phyloP scores from a whole-genome alignment of 1,140 invertebrate species.

The Drosophila insularis region DNA sequence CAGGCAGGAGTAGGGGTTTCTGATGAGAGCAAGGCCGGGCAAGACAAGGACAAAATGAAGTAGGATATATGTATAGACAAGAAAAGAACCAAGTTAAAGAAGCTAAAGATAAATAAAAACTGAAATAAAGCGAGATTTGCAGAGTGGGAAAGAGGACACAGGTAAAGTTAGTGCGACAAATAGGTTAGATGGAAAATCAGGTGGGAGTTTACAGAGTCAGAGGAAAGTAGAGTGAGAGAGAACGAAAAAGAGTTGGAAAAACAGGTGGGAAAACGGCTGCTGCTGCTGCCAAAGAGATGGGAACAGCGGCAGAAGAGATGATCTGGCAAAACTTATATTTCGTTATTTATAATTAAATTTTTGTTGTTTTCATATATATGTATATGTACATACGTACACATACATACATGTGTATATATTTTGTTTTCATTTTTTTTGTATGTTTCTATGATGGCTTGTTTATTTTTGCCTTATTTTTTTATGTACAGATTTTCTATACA shows the following conservation, averaged over 20 bases:
- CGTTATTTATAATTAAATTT: slow-evolving; percentile 1
- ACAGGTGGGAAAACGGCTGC: too few species aligned
- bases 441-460: not conserved
- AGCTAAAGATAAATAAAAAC: not conserved
- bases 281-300: too few species aligned
- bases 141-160: not conserved
- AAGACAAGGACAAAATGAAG: not conserved
- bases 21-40: not conserved
- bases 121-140: not conserved
- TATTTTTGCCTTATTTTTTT: slow-evolving; percentile 24
- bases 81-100: not conserved
- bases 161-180: too few species aligned
- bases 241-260: not conserved
- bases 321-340: not conserved
- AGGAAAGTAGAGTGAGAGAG: not conserved
- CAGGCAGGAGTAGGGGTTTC: not conserved
- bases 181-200: too few species aligned
- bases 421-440: not conserved
- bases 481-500: not conserved
- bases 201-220: too few species aligned
- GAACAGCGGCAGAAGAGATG: not conserved
- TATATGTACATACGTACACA: too few species aligned
- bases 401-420: too few species aligned
- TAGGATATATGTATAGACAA: too few species aligned
- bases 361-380: not conserved